A percentile compares a stretch with the other conserved stretches of the same genome.
Conservation (phyloP, 1,140 invertebrate genomes). For the Arctopsyche grandis region DNA sequence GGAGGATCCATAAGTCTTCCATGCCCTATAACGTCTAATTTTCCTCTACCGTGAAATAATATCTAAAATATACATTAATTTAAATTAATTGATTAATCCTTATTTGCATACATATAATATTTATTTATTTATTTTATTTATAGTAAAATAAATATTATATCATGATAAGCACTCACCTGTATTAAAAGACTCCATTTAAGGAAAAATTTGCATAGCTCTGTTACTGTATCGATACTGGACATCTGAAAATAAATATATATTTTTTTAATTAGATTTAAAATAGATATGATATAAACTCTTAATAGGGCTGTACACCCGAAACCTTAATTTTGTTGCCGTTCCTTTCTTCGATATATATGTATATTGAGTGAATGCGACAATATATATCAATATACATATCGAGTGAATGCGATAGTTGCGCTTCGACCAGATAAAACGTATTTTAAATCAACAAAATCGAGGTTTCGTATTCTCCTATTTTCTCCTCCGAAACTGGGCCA, state of each 20-base stretch:
- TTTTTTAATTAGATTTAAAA: not conserved
- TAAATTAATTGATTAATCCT: not conserved
- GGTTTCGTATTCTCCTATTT: too few species aligned
- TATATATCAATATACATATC: too few species aligned
- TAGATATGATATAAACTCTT: too few species aligned
- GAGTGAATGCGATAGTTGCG: too few species aligned
- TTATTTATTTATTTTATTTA: not conserved
- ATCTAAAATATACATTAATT: conserved; percentile 30
- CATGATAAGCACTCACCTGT: conserved; percentile 10
- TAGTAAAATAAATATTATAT: not conserved
- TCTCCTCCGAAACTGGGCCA: too few species aligned
- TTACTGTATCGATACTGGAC: not conserved
- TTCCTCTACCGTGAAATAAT: conserved; percentile 28
- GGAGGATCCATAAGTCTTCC: conserved; percentile 90
- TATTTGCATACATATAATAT: not conserved
- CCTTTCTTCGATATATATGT: too few species aligned
- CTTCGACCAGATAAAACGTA: too few species aligned
- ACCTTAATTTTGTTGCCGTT: too few species aligned
- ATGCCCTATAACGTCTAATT: conserved; percentile 71
- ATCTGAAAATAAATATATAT: conserved; percentile 6
- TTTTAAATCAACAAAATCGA: too few species aligned
- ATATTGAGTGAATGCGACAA: too few species aligned
- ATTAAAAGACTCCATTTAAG: conserved; percentile 28
- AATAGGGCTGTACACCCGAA: too few species aligned
- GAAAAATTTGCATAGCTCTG: conserved; percentile 1